Conservation (phyloP, 2,797 vertebrate genomes). For the Myripristis murdjan region DNA sequence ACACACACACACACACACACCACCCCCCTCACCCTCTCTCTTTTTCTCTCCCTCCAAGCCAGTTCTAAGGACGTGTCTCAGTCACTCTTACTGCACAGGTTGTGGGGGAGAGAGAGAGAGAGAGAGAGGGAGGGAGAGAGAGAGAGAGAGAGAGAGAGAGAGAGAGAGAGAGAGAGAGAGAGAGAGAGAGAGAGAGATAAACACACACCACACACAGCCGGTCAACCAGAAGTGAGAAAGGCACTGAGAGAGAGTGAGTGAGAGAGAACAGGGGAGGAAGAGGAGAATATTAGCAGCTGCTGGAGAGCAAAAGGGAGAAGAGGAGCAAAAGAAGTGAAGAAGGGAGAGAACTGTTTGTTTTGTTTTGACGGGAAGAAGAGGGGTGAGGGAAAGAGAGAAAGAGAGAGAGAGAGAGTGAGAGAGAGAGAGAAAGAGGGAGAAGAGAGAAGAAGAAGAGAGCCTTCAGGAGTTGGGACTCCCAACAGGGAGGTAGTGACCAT, state of each 20-base stretch:
- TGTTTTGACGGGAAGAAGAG: constrained; percentile 2
- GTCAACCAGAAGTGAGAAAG: neutral
- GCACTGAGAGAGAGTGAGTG: constrained; percentile 31
- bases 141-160: constrained; percentile 9
- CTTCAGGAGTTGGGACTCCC: constrained; percentile 60
- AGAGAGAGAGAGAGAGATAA: constrained; percentile 3
- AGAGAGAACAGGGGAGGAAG: constrained; percentile 31
- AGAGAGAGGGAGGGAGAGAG: constrained; percentile 31
- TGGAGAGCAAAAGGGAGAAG: constrained; percentile 38
- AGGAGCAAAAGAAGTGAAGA: constrained; percentile 9
- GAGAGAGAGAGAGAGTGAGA: constrained; percentile 39
- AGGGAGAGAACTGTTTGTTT: constrained; percentile 16
- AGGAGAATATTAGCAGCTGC: constrained; percentile 25
- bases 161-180: neutral
- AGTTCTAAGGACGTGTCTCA: constrained; percentile 74
- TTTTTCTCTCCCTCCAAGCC: constrained; percentile 76
- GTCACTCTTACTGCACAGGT: constrained; percentile 76
- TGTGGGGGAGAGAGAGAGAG: constrained; percentile 54
- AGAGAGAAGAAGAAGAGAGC: constrained; percentile 27
- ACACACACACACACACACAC: too few relatives aligned
- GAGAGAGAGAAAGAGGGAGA: neutral
- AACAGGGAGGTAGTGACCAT: constrained; percentile 58
- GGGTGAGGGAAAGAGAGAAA: constrained; percentile 35
- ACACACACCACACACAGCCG: neutral
- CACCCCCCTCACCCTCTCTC: too few relatives aligned